Percentiles rank a stretch among this genome's conserved stretches.
Conservation (phyloP, 92 coral and sea anemone genomes). For the Palythoa grandiflora region DNA sequence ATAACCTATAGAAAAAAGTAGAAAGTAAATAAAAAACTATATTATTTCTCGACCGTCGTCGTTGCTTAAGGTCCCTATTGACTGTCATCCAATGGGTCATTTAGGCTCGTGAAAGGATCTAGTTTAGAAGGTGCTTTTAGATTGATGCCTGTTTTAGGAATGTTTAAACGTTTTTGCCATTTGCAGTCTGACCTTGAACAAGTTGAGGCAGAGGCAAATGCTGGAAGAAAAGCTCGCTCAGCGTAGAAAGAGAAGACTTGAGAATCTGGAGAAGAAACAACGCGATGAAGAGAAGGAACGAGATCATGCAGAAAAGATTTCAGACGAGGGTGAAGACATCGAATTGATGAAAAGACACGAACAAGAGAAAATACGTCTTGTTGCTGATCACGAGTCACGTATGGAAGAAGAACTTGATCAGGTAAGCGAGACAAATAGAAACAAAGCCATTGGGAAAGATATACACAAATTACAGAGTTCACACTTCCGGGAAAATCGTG, state of each 20-base stretch:
- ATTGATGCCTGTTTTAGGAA: not conserved
- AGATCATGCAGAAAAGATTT: slow-evolving; percentile 71
- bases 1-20: too few species aligned
- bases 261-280: slow-evolving; percentile 79
- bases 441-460: too few species aligned
- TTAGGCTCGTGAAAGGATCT: too few species aligned
- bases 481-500: too few species aligned
- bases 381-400: slow-evolving; percentile 68
- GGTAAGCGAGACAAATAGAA: slow-evolving; percentile 31
- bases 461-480: slow-evolving; percentile 47
- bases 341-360: slow-evolving; percentile 93
- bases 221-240: slow-evolving; percentile 83
- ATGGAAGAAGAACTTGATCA: slow-evolving; percentile 85
- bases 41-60: too few species aligned
- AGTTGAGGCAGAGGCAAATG: slow-evolving; percentile 93
- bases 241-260: slow-evolving; percentile 79
- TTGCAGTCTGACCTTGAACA: slow-evolving; percentile 86
- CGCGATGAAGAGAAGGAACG: slow-evolving; percentile 76
- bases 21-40: too few species aligned
- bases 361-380: slow-evolving; percentile 75
- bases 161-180: not conserved
- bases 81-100: too few species aligned
- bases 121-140: too few species aligned
- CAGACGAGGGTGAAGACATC: slow-evolving; percentile 84
- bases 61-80: too few species aligned